These are phyloP conservation scores for Mionectes olivaceus DNA, from an alignment of 2,797 vertebrate genomes.

Conservation along the genomic window DNA sequence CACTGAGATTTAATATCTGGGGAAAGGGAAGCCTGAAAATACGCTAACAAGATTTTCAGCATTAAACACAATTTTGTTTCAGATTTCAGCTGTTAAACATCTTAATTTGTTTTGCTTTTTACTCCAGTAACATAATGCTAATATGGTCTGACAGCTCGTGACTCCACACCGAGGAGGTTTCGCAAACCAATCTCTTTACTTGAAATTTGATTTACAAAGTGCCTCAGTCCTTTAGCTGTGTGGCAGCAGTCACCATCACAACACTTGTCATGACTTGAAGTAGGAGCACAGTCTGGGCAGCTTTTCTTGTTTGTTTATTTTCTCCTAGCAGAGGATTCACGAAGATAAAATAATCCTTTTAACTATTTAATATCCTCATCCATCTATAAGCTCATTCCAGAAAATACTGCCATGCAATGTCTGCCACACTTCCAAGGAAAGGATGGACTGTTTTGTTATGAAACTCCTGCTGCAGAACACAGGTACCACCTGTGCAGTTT, in stretches of 20 bases:
- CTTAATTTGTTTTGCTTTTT: conserved; percentile 82
- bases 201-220: conserved; percentile 79
- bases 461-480: background rate
- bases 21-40: conserved; percentile 73
- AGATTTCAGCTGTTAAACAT: conserved; percentile 79
- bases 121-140: conserved; percentile 73
- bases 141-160: conserved; percentile 73
- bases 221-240: conserved; percentile 72
- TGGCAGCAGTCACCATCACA: conserved; percentile 50
- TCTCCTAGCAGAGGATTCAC: conserved; percentile 26
- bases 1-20: conserved; percentile 60
- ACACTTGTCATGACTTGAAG: conserved; percentile 54
- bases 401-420: background rate
- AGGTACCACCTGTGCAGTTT: background rate
- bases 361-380: conserved; percentile 13
- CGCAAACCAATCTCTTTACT: conserved; percentile 73
- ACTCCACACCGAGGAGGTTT: conserved; percentile 60
- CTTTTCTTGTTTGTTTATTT: conserved; percentile 44
- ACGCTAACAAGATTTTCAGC: conserved; percentile 77
- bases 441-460: background rate
- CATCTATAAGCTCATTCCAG: background rate
- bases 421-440: background rate
- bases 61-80: conserved; percentile 78
- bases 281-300: conserved; percentile 1
- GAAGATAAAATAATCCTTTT: conserved; percentile 30